Evolutionary conservation across 2,113 vertebrate species (phyloP).

Genomic region (Haplochromis vanheusdeni): DNA sequence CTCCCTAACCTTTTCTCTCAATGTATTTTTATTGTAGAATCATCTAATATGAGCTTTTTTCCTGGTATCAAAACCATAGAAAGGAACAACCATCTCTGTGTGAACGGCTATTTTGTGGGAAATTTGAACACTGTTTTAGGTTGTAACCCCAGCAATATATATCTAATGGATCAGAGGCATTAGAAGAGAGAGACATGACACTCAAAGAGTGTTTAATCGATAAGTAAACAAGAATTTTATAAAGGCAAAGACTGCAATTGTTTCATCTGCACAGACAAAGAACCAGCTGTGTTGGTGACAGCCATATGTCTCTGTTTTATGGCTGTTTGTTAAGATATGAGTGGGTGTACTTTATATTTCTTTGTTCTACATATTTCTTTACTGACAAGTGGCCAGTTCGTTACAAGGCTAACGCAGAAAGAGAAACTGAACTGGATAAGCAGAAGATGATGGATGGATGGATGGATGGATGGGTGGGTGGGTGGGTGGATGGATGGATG

Average conservation of each 20-base stretch:
- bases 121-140: neutral
- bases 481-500: accelerated
- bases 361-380: neutral
- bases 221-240: neutral
- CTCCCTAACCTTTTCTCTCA: neutral
- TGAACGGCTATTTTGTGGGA: neutral
- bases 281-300: neutral
- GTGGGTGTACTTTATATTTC: neutral
- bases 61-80: neutral
- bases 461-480: accelerated
- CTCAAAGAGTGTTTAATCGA: neutral
- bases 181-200: neutral
- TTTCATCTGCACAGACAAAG: neutral
- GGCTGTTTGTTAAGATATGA: neutral
- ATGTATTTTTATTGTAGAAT: neutral
- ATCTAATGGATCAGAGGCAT: neutral
- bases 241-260: neutral
- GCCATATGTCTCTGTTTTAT: neutral
- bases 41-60: neutral
- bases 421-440: neutral
- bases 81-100: neutral
- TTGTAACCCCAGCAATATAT: neutral
- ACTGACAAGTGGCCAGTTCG: neutral
- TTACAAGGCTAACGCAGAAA: neutral
- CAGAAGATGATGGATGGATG: too few relatives aligned